Conservation (phyloP, 2,113 vertebrate genomes). For the Clarias magur region DNA sequence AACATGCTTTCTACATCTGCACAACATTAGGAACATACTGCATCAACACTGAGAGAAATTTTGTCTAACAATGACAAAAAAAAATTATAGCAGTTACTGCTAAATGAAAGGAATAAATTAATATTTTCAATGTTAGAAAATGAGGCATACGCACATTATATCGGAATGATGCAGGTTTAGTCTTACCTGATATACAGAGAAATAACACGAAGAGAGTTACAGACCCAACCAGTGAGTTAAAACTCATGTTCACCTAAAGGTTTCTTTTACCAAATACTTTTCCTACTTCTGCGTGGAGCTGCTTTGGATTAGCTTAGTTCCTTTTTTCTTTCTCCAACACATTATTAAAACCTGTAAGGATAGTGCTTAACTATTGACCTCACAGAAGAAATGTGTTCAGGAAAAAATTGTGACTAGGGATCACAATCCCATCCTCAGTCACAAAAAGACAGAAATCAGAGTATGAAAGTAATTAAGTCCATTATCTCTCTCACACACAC, state of each 20-base stretch:
- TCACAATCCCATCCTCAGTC: too few relatives aligned
- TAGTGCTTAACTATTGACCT: too few relatives aligned
- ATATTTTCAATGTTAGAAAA: background rate
- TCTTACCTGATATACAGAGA: conserved; percentile 1
- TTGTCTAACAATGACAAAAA: background rate
- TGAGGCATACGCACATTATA: background rate
- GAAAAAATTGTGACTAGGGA: too few relatives aligned
- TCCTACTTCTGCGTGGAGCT: background rate
- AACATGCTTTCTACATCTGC: conserved; percentile 20
- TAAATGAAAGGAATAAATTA: background rate
- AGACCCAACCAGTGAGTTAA: background rate
- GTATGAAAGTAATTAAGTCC: too few relatives aligned
- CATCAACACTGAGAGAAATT: background rate
- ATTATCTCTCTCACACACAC: too few relatives aligned
- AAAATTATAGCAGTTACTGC: background rate
- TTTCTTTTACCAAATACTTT: background rate
- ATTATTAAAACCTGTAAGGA: too few relatives aligned
- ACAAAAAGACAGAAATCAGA: too few relatives aligned
- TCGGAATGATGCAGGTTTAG: background rate
- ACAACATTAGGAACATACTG: background rate
- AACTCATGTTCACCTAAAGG: conserved; percentile 15
- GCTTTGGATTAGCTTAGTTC: background rate
- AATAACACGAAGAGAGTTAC: background rate
- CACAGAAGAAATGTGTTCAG: too few relatives aligned
- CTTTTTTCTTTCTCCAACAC: background rate